Conservation (phyloP, 2,888 invertebrate species). For the Anticlea derivata region DNA sequence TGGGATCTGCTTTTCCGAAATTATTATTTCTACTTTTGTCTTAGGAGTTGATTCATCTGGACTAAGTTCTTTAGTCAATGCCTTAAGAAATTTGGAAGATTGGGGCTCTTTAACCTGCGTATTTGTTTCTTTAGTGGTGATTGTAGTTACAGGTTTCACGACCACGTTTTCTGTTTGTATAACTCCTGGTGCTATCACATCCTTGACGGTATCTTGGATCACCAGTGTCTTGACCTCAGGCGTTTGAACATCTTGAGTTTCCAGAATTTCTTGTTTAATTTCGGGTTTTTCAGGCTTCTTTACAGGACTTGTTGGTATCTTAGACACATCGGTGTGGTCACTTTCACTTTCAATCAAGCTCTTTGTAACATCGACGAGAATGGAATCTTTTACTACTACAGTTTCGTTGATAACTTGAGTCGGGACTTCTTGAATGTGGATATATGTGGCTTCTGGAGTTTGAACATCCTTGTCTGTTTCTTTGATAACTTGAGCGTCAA, state of each 20-base stretch:
- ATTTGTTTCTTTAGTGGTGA: slow-evolving; percentile 7
- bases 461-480: not conserved
- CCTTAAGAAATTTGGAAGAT: not conserved
- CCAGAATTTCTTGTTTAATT: not conserved
- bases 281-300: slow-evolving; percentile 9
- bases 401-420: not conserved
- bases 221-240: not conserved
- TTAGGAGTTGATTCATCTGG: slow-evolving; percentile 3
- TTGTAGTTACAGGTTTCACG: not conserved
- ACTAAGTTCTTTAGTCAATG: slow-evolving; percentile 4
- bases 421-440: not conserved
- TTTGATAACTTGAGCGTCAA: not conserved
- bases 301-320: slow-evolving; percentile 30
- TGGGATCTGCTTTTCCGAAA: slow-evolving; percentile 15
- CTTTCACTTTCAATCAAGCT: slow-evolving; percentile 51
- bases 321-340: slow-evolving; percentile 42
- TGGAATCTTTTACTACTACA: slow-evolving; percentile 28
- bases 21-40: slow-evolving; percentile 16
- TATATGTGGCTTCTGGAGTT: not conserved
- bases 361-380: slow-evolving; percentile 44
- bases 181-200: not conserved
- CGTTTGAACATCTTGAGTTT: not conserved
- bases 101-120: slow-evolving; percentile 8
- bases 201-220: not conserved
- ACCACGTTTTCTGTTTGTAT: not conserved